A percentile compares a stretch with the other conserved stretches of the same genome.
phyloP scores from a whole-genome alignment of 2,113 vertebrate species.

The Stigmatopora argus region DNA sequence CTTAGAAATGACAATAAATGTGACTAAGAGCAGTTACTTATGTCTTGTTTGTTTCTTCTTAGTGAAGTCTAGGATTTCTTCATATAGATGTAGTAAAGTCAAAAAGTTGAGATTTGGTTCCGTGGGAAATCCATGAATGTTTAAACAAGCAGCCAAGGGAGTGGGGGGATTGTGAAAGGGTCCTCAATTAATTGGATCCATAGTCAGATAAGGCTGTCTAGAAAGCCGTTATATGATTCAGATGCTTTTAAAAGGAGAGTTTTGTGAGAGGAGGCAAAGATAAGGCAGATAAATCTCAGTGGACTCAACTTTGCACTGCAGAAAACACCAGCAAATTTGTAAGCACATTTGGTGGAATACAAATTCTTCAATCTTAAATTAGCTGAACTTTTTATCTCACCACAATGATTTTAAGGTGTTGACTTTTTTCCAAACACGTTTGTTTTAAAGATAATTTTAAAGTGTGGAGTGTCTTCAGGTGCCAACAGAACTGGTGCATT shows the following conservation, averaged over 20 bases:
- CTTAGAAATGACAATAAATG: neutral
- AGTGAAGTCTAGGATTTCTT: slow-evolving; percentile 31
- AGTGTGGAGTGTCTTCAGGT: slow-evolving; percentile 4
- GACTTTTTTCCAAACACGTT: neutral
- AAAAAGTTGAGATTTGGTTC: slow-evolving; percentile 36
- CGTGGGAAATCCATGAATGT: slow-evolving; percentile 57
- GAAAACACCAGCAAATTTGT: slow-evolving; percentile 16
- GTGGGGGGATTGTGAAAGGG: slow-evolving; percentile 47
- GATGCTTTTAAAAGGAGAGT: slow-evolving; percentile 48
- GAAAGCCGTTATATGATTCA: slow-evolving; percentile 41
- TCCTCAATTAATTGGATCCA: slow-evolving; percentile 65
- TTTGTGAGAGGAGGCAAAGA: slow-evolving; percentile 22
- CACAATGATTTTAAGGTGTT: slow-evolving; percentile 3
- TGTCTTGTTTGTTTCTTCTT: slow-evolving; percentile 14
- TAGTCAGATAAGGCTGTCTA: slow-evolving; percentile 62
- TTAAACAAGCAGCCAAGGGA: slow-evolving; percentile 51
- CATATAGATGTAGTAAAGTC: slow-evolving; percentile 27
- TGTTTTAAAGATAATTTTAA: neutral
- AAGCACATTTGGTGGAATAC: slow-evolving; percentile 24
- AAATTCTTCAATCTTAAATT: slow-evolving; percentile 19
- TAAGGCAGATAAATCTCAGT: slow-evolving; percentile 44
- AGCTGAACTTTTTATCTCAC: slow-evolving; percentile 5
- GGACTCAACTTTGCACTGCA: slow-evolving; percentile 33
- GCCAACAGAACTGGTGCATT: slow-evolving; percentile 3
- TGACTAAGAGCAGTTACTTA: slow-evolving; percentile 36